phyloP scores from a whole-genome alignment of 1,140 invertebrate species.

The Homalodisca vitripennis region DNA sequence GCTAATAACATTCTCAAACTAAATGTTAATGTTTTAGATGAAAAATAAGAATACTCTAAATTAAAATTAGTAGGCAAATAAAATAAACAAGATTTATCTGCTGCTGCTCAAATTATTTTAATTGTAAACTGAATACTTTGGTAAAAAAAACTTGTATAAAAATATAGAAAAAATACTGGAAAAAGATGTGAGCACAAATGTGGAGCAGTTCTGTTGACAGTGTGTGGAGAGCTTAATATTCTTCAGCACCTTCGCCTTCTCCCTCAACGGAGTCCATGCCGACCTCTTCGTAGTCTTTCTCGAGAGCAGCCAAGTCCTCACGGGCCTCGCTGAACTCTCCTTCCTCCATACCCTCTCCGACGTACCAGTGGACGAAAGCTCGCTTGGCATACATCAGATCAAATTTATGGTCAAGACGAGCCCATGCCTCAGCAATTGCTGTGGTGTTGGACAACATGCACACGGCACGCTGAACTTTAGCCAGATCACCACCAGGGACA shows the following conservation, averaged over 20 bases:
- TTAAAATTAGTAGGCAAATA: too few species aligned
- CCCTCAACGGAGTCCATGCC: slow-evolving; percentile 58
- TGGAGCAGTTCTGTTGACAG: not conserved
- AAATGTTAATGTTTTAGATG: too few species aligned
- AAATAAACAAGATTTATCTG: too few species aligned
- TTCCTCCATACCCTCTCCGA: slow-evolving; percentile 64
- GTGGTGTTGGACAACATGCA: slow-evolving; percentile 88
- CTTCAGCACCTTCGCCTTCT: slow-evolving; percentile 53
- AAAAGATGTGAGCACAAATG: slow-evolving; percentile 52
- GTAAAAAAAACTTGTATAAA: slow-evolving; percentile 17
- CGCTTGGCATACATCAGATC: slow-evolving; percentile 64
- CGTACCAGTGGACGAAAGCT: slow-evolving; percentile 45
- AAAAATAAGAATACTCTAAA: too few species aligned
- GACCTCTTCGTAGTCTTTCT: slow-evolving; percentile 67
- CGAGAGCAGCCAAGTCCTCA: slow-evolving; percentile 60
- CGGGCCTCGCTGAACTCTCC: slow-evolving; percentile 65
- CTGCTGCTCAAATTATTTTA: slow-evolving; percentile 19
- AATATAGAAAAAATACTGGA: slow-evolving; percentile 50
- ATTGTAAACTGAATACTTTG: not conserved
- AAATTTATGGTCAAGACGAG: slow-evolving; percentile 65
- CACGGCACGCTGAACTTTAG: slow-evolving; percentile 80
- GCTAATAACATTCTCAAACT: too few species aligned
- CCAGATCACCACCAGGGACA: slow-evolving; percentile 76
- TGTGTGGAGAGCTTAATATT: slow-evolving; percentile 54
- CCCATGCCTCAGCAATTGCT: slow-evolving; percentile 83